A percentile compares a stretch with the other conserved stretches of the same genome.
Conservation (phyloP, 2,113 vertebrate genomes). For the Pavo muticus region DNA sequence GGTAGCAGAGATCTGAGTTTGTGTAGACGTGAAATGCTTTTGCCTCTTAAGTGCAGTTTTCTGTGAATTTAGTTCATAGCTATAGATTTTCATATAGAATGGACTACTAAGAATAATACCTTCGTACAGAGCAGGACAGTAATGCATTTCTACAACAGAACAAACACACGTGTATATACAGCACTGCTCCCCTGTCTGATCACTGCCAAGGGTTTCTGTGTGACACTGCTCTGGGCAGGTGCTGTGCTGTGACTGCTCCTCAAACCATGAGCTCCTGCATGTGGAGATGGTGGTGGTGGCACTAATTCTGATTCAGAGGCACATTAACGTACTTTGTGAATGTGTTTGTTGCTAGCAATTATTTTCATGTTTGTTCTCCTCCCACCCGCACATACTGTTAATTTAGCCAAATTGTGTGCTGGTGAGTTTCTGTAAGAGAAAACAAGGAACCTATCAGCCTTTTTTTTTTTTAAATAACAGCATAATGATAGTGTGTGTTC, state of each 20-base stretch:
- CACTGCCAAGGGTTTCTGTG: neutral
- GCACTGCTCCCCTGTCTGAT: too few species aligned
- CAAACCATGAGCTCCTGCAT: fast-evolving
- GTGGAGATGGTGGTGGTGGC: neutral
- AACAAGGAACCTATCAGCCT: neutral
- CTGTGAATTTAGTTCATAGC: neutral
- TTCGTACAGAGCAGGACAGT: neutral
- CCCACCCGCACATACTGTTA: neutral
- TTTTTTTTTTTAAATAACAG: constrained; percentile 10
- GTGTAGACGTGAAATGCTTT: neutral
- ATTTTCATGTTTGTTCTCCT: neutral
- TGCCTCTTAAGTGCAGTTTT: neutral
- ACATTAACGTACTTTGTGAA: neutral
- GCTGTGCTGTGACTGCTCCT: neutral
- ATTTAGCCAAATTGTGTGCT: neutral
- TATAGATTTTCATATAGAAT: fast-evolving
- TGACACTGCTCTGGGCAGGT: neutral
- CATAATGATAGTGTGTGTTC: neutral
- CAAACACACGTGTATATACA: fast-evolving
- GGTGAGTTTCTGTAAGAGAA: neutral
- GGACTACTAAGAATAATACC: neutral
- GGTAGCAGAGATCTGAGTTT: neutral
- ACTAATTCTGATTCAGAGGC: neutral
- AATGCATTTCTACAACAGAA: fast-evolving
- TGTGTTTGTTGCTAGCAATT: neutral